phyloP scores from a whole-genome alignment of 2,113 vertebrate species.

The Alligator sinensis region DNA sequence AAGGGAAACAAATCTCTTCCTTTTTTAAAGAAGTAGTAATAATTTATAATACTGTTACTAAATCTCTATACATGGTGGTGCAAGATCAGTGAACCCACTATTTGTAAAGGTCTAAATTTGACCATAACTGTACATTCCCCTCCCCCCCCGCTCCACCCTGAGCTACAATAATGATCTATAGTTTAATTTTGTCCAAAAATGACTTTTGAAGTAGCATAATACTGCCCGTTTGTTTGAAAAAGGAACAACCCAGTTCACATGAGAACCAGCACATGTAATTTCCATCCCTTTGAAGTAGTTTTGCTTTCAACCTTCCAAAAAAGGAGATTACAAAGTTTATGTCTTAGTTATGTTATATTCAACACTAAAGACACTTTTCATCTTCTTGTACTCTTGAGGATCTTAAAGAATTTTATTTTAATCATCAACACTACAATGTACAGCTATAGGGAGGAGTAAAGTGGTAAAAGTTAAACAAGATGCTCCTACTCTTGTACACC shows the following conservation, averaged over 20 bases:
- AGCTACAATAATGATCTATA: background rate
- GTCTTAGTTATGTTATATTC: background rate
- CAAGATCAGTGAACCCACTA: background rate
- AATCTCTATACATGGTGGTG: background rate
- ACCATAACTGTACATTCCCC: background rate
- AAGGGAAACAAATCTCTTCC: conserved; percentile 67
- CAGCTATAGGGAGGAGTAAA: background rate
- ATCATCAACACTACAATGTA: background rate
- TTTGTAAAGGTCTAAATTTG: background rate
- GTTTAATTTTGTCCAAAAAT: background rate
- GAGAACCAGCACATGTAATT: background rate
- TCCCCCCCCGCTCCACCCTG: background rate
- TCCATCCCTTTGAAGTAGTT: background rate
- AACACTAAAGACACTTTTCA: background rate
- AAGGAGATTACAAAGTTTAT: background rate
- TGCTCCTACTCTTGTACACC: background rate
- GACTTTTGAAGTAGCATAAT: background rate
- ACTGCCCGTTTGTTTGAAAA: background rate
- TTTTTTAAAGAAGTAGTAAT: conserved; percentile 60
- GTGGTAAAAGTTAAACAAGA: background rate
- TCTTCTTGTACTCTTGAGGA: background rate
- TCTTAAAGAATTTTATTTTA: background rate
- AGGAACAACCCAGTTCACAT: background rate
- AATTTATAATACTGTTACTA: background rate
- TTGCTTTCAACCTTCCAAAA: background rate